phyloP scores from a whole-genome alignment of 2,797 vertebrate species.

The Threskiornis aethiopicus region DNA sequence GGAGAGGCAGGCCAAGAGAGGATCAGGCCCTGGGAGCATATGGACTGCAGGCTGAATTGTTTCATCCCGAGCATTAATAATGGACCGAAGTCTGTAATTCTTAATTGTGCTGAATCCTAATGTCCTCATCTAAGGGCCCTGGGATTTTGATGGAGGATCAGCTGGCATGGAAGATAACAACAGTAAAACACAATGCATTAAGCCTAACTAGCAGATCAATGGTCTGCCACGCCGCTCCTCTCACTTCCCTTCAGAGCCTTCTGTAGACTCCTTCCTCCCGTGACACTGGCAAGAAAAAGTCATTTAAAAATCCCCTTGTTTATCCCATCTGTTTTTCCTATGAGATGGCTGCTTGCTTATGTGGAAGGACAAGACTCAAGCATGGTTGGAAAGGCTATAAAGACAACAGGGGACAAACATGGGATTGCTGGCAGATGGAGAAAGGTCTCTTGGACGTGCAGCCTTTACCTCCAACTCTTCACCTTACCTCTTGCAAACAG shows the following conservation, averaged over 20 bases:
- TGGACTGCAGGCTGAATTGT: conserved; percentile 37
- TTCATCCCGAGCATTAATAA: conserved; percentile 51
- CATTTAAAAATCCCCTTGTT: conserved; percentile 2
- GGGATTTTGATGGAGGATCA: conserved; percentile 43
- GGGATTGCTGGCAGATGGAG: neutral
- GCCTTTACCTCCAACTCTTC: neutral
- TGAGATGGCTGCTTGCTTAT: neutral
- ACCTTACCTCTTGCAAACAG: neutral
- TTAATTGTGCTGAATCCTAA: conserved; percentile 52
- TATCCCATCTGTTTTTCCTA: neutral
- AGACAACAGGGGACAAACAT: neutral
- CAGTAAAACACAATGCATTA: neutral
- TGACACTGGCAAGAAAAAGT: neutral
- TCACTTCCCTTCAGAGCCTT: conserved; percentile 9
- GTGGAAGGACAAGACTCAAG: neutral
- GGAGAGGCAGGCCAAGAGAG: conserved; percentile 1
- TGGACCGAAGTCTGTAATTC: conserved; percentile 28
- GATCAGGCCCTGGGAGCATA: conserved; percentile 53
- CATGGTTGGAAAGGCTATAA: neutral
- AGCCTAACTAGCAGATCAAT: conserved; percentile 17
- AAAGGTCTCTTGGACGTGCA: neutral
- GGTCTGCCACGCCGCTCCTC: neutral
- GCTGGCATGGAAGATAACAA: conserved; percentile 27
- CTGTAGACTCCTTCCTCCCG: neutral
- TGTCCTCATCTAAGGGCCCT: conserved; percentile 3